phyloP scores from a whole-genome alignment of 2,797 vertebrate species.

The Notolabrus celidotus region DNA sequence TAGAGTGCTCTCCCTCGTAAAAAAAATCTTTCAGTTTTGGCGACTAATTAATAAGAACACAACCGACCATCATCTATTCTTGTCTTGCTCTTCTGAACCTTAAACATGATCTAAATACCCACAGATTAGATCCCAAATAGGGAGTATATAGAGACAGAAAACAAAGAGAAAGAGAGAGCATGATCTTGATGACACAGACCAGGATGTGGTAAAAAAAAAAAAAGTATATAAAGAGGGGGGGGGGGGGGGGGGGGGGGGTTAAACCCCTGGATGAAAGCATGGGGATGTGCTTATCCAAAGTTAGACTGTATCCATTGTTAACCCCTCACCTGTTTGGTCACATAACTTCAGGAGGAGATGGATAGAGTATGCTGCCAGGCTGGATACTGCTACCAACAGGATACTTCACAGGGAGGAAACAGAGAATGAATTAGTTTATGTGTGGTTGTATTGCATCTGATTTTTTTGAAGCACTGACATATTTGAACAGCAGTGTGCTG shows the following conservation, averaged over 20 bases:
- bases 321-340: constrained; percentile 91
- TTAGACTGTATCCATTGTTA: constrained; percentile 12
- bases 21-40: not conserved
- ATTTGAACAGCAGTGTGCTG: constrained; percentile 1
- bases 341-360: constrained; percentile 95
- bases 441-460: not conserved
- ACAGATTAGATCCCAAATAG: constrained; percentile 14
- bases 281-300: constrained; percentile 16
- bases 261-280: constrained; percentile 15
- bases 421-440: constrained; percentile 8
- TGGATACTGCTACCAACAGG: constrained; percentile 90
- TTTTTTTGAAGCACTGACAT: not conserved
- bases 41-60: not conserved
- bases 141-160: constrained; percentile 5
- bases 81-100: constrained; percentile 6
- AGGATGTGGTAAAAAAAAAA: no score
- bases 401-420: constrained; percentile 77
- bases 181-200: not conserved
- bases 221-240: no score
- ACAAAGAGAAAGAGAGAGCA: not conserved
- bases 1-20: no score
- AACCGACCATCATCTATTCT: not conserved
- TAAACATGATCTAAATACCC: constrained; percentile 10
- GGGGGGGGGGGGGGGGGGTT: not conserved
- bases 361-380: constrained; percentile 91